Percentiles rank a stretch among this genome's conserved stretches.
Evolutionary conservation across 1,140 invertebrate species (phyloP).

Genomic region (Lepidurus apus): DNA sequence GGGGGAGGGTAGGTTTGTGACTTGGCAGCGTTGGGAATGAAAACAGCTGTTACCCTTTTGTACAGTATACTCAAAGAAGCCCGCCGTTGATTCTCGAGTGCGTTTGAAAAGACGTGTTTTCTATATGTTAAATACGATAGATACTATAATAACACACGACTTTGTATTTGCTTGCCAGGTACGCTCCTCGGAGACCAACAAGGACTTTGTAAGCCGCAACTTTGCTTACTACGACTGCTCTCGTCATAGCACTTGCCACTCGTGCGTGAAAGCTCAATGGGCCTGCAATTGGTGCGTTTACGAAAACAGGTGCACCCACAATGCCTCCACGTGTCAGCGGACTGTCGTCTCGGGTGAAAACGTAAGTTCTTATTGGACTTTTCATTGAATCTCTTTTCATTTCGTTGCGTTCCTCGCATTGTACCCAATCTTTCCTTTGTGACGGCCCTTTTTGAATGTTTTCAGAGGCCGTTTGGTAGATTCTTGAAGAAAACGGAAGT

Average conservation of each 20-base stretch:
- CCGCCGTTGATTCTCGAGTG: background rate
- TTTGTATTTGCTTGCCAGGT: constrained; percentile 44
- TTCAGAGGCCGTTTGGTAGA: background rate
- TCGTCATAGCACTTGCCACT: constrained; percentile 74
- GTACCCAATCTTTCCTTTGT: too few relatives aligned
- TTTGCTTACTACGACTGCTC: constrained; percentile 94
- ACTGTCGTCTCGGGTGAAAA: constrained; percentile 78
- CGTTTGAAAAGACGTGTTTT: background rate
- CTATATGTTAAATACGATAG: background rate
- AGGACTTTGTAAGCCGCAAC: constrained; percentile 87
- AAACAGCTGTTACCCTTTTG: constrained; percentile 19
- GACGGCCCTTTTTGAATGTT: background rate
- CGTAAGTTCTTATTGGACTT: constrained; percentile 47
- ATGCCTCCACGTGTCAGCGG: constrained; percentile 70
- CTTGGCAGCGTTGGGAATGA: background rate
- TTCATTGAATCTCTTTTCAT: background rate
- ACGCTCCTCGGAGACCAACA: constrained; percentile 85
- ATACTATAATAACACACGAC: constrained; percentile 11
- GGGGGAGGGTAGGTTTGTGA: background rate
- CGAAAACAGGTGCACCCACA: constrained; percentile 88
- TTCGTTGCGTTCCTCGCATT: too few relatives aligned
- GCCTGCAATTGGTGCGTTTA: constrained; percentile 94
- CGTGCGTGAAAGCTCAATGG: constrained; percentile 83
- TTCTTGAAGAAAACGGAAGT: background rate
- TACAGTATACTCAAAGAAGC: background rate